Base-by-base conservation (phyloP, 2,113 vertebrate species). In the Nycticebus coucang region DNA sequence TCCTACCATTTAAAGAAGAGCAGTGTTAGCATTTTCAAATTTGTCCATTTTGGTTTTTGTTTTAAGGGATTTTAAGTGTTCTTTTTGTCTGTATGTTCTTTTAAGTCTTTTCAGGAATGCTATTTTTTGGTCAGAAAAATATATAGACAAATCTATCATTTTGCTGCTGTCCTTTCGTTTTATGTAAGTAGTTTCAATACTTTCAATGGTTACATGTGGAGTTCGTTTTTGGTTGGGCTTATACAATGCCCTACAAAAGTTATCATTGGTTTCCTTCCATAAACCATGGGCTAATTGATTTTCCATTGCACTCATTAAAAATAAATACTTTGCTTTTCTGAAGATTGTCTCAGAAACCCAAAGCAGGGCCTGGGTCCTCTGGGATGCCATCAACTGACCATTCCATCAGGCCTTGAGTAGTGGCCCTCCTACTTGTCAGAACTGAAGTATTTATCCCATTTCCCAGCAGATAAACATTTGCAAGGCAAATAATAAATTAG, bases 401-500 rank as follows among this genome's bases (percentile, higher is more conserved):
- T 97, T 98, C 96, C 97, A 97, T 98, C 98, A 98, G 96, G 86
- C 97, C 85, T 87, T 83, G 91, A 50, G 97, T 84, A 96, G 92
- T 96, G 96, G 91, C 57, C 97, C 92, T 98, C 97, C 97, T 97
- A 93, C 97, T 97, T 98, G 97, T 98, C 98, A 98, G 95, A 95
- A 89, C 96, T 98, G 95, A 96, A 97, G 97, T 96, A 97, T 98
- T 98, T 98, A 97, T 98, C 97, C 97, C 95, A 97, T 98, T 93
- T 98, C 98, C 97, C 97, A 97, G 96, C 97, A 98, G 98, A 98
- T 98, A 98, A 98, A 98, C 97, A 98, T 98, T 99, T 98, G 97
- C 98, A 98, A 98, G 98, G 97, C 98, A 98, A 98, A 98, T 98
- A 98, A 98, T 98, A 98, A 98, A 98, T 98, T 98, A 98, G 95